Evolutionary conservation across 1,140 invertebrate genomes (phyloP), one percentile per base, ranked within the genome.

Genomic region (Drosophila guanche): DNA sequence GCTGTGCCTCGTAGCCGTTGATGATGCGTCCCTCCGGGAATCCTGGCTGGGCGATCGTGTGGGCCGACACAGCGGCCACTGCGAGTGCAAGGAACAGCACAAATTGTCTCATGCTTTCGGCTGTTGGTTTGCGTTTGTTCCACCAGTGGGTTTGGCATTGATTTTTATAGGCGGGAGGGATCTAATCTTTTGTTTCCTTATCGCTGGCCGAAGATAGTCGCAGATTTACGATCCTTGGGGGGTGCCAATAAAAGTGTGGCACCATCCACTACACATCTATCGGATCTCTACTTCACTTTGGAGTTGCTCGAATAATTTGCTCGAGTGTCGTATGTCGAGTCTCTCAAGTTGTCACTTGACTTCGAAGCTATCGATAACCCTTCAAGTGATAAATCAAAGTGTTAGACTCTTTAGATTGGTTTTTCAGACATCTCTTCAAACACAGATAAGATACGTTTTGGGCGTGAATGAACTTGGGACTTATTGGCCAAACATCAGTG

Each of bases 1-100:
- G 22, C 1, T 10, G 1, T 0, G 91, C 91, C 37, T 78, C 76
- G 0, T 81, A 0, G 12, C 91, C 91, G 54, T 91, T 90, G 55
- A 92, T 91, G 5, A 94, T 91, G 23, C 86, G 86, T 3, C 86
- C 89, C 33, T 79, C 71, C 4, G 89, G 74, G 50, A 90, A 89
- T 12, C 65, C 84, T 1, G 86, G 83, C 48, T 48, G 47, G 33
- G 41, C 45, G 40, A 88, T 62, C 1, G 54, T 23, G 27, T 57
- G 69, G 22, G 67, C 85, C 14, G 68, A 37, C n/a, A 68, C 86
- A 7, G 60, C 7, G 23, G 79, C 86, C 22, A 90, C 54, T n/a
- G 50, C 71, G 10, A 90, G 52, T 6, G 79, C 69, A 7, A 89
- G 46, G 5, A 89, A 59, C 14, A 80, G 46, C 50, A 84, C 77